Conservation (phyloP, 2,797 vertebrate genomes). For the Pangasius mekongensis region DNA sequence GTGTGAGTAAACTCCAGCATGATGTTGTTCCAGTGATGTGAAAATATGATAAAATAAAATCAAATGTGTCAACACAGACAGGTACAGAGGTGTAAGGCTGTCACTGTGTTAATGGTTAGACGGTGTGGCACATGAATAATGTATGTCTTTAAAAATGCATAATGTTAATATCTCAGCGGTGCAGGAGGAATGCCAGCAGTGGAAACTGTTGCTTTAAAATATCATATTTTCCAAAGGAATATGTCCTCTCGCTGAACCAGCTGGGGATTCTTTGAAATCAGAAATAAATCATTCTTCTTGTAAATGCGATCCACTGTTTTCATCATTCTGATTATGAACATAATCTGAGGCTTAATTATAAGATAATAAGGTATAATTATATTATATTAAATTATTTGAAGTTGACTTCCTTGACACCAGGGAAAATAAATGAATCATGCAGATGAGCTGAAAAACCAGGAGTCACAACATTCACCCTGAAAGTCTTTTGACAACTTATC, state of each 20-base stretch:
- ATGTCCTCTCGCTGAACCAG: not conserved
- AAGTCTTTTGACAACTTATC: not conserved
- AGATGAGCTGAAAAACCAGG: not conserved
- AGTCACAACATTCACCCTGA: conserved; percentile 4
- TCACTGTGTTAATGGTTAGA: conserved; percentile 69
- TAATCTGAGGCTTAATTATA: conserved; percentile 11
- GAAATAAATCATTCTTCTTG: conserved; percentile 14
- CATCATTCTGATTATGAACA: conserved; percentile 6
- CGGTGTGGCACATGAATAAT: conserved; percentile 76
- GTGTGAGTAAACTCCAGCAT: conserved; percentile 18
- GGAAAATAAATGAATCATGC: not conserved
- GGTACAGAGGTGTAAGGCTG: conserved; percentile 72
- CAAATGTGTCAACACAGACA: conserved; percentile 60
- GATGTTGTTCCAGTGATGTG: conserved; percentile 7
- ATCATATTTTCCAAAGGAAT: conserved; percentile 18
- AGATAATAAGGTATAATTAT: not conserved
- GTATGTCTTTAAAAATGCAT: conserved; percentile 74
- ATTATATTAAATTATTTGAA: not conserved
- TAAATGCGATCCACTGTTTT: not conserved
- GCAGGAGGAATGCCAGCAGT: conserved; percentile 70
- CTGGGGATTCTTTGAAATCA: conserved; percentile 12
- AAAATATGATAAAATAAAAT: conserved; percentile 46
- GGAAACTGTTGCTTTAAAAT: conserved; percentile 64
- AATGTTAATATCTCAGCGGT: conserved; percentile 74
- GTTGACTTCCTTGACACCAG: not conserved